Evolutionary conservation across 2,888 invertebrate genomes (phyloP), one percentile per base, ranked within the genome.

Genomic region (Parasteatoda lunata): DNA sequence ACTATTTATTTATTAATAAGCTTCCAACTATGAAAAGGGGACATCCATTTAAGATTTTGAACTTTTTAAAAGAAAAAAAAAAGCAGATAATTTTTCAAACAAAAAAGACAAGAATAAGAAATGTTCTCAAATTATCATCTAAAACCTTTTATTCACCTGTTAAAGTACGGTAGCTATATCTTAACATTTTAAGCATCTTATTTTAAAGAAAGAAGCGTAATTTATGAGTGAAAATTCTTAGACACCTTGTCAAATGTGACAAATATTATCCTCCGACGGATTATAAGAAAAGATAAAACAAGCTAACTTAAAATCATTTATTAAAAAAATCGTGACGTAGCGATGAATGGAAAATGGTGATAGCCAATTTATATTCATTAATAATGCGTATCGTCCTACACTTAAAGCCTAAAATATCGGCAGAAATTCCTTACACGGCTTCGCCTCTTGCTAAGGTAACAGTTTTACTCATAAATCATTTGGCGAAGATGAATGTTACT

Each of bases 301-400:
- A 79, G 79, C 70, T 75, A 85, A 80, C 80, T 85, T 65, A 13
- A 85, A 85, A 85, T 79, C 75, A 85, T 85, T 85, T 85, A 85
- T 85, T 85, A 85, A 85, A 85, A 79, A 85, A 79, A 75, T 65
- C 73, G 30, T 48, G 78, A 75, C 84, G 78, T 70, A 30, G 8
- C 64, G 70, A 80, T 80, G 80, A 85, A 85, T 85, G 79, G 79
- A 47, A 66, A 15, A 11, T 13, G 65, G 48, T 64, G 85, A 85
- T 85, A 85, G 79, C 76, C 78, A 80, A 85, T 85, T 85, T 85
- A 85, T 85, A 85, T 85, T 85, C 85, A 85, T 85, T 85, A 85
- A 85, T 85, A 85, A 85, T 54, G 65, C 85, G 80, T 85, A 85
- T 85, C 85, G 52, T 85, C 69, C 30, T 68, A 72, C 59, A 64